Base-by-base conservation (phyloP, 2,113 vertebrate species). In the Campylomormyrus tamandua region DNA sequence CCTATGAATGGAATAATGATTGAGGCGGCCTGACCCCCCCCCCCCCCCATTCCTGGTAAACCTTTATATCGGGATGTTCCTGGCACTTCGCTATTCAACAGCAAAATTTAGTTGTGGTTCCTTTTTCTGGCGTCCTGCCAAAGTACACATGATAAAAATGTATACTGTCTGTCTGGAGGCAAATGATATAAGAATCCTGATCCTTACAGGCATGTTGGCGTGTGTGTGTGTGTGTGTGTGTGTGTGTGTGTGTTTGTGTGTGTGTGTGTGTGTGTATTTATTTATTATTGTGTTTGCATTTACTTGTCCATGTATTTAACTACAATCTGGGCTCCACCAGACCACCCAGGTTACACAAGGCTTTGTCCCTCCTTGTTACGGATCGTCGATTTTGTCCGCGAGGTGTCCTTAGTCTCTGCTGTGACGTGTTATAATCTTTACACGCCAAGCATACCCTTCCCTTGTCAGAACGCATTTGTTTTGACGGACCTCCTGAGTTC, bases 1-100 rank as follows among this genome's bases (percentile, higher is more conserved):
- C 49, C 85, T 56, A 87, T 56, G 85, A 87, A 87, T 53, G 27
- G n/a, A 87, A 9, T 52, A 35, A 87, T 56, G 85, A 39, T 50
- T 56, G 85, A 35, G 48, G 49, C 50, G 0, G 35, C 19, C n/a
- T 48, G 5, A n/a, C 48, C 24, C 13, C 35, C 46, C 35, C 35
- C 35, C 35, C 35, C 35, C 85, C 42, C 84, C 27, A 13, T 27
- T 53, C 85, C 85, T 56, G 85, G 85, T 39, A 87, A 53, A 53
- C 50, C 85, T 87, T 49, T 87, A 53, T 24, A 39, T 19, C 1
- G 1, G 48, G 85, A 87, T 19, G 17, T 87, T 53, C 85, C 49
- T 87, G 85, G 50, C 85, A 53, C 50, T 87, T 87, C 0, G 6
- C 50, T 56, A 7, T 87, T 87, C 49, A 35, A 53, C 8, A 21